Percentiles rank a stretch among this genome's conserved stretches.
These are phyloP conservation scores for Pristionchus mayeri DNA, from an alignment of 2,888 invertebrate genomes.

Conservation along the genomic window DNA sequence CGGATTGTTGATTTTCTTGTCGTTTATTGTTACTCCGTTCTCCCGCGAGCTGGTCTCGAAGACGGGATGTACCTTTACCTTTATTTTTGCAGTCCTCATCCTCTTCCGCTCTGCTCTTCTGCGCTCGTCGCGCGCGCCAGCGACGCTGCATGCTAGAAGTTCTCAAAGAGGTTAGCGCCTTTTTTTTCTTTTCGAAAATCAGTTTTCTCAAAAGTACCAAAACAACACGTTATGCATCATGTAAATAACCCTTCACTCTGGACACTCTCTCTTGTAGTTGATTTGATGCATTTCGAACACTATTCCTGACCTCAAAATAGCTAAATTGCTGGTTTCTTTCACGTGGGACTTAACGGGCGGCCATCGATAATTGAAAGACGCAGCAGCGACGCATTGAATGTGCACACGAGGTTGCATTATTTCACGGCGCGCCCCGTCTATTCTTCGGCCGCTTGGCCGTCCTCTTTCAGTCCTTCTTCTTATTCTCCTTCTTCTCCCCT, in stretches of 20 bases:
- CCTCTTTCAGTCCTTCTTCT: neutral
- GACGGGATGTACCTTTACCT: no score
- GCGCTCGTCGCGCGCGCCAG: conserved; percentile 24
- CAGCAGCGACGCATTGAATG: neutral
- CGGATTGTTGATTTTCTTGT: no score
- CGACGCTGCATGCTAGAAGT: conserved; percentile 48
- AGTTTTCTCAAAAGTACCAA: neutral
- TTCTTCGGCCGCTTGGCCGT: neutral
- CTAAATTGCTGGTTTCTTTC: no score
- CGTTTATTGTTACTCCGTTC: no score
- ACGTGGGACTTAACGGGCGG: no score
- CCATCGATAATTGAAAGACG: no score
- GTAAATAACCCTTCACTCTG: no score
- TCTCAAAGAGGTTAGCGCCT: conserved; percentile 41
- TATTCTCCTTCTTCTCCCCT: conserved; percentile 17
- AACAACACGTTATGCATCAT: no score
- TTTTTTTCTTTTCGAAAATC: neutral
- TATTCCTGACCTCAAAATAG: no score
- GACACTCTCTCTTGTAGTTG: no score
- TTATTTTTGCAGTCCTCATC: neutral
- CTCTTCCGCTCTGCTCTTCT: neutral
- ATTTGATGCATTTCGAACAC: no score
- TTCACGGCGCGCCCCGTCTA: conserved; percentile 11
- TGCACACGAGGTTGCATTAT: conserved; percentile 18
- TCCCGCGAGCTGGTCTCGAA: no score